phyloP scores from a whole-genome alignment of 2,888 invertebrate genomes.

The Agrilus biguttatus region DNA sequence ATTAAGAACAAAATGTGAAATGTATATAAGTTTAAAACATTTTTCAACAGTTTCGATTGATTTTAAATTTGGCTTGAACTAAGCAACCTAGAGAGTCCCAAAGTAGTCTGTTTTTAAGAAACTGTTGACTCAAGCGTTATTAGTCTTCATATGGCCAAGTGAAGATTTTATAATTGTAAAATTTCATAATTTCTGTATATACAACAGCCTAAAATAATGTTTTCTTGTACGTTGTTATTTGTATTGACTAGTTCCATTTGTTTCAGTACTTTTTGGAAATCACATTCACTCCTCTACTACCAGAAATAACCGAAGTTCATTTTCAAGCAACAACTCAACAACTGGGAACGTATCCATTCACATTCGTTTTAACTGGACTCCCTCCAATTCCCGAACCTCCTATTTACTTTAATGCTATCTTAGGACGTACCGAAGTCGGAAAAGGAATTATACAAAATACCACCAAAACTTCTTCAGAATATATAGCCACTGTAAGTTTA shows the following conservation, averaged over 20 bases:
- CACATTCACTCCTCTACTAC: slow-evolving; percentile 17
- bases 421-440: slow-evolving; percentile 17
- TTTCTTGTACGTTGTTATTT: neutral
- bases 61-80: no score
- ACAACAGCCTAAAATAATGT: neutral
- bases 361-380: slow-evolving; percentile 16
- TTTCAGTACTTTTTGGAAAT: slow-evolving; percentile 14
- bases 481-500: slow-evolving; percentile 14
- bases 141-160: no score
- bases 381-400: slow-evolving; percentile 16
- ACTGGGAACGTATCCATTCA: slow-evolving; percentile 18
- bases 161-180: no score
- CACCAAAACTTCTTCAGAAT: slow-evolving; percentile 13
- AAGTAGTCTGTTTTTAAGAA: no score
- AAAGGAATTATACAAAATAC: slow-evolving; percentile 16
- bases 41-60: no score
- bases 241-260: slow-evolving; percentile 1
- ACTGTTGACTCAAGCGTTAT: no score
- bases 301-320: slow-evolving; percentile 9
- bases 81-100: no score
- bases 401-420: slow-evolving; percentile 15
- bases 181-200: no score
- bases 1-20: no score
- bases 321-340: slow-evolving; percentile 14
- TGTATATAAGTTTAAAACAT: no score